Conservation (phyloP, 1,140 invertebrate genomes). For the Dinothrombium tinctorium region DNA sequence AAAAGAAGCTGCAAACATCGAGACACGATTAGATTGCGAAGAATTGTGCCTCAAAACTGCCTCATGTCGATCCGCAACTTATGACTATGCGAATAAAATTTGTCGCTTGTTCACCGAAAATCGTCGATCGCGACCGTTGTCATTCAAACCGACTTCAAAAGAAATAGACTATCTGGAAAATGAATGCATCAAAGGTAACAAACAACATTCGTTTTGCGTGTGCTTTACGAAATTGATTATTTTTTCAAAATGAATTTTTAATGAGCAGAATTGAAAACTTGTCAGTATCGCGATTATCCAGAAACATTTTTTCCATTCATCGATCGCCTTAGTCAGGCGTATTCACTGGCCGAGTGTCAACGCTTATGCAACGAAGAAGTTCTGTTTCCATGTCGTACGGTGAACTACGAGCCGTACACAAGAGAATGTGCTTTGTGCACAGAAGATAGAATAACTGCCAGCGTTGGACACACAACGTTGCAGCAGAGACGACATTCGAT, state of each 20-base stretch:
- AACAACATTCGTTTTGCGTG: too few species aligned
- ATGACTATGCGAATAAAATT: constrained; percentile 20
- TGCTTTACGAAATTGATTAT: too few species aligned
- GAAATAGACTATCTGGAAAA: constrained; percentile 30
- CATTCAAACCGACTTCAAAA: constrained; percentile 20
- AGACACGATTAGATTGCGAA: constrained; percentile 22
- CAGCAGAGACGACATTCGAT: constrained; percentile 19
- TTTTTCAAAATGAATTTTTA: too few species aligned
- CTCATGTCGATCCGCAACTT: constrained; percentile 26
- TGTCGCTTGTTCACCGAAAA: constrained; percentile 25
- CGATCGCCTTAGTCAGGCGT: constrained; percentile 18
- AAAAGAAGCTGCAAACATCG: constrained; percentile 21
- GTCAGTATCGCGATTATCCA: constrained; percentile 24
- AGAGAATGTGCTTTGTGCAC: constrained; percentile 26
- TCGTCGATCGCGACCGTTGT: constrained; percentile 21
- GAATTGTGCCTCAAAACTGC: constrained; percentile 23
- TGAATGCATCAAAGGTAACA: constrained; percentile 25
- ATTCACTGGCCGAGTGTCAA: constrained; percentile 21
- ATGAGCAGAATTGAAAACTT: constrained; percentile 23
- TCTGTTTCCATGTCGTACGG: constrained; percentile 24
- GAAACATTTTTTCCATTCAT: constrained; percentile 24
- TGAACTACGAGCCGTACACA: constrained; percentile 19
- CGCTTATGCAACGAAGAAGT: constrained; percentile 24
- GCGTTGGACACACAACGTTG: constrained; percentile 9
- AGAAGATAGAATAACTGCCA: constrained; percentile 23